Evolutionary conservation across 2,888 invertebrate genomes (phyloP), one percentile per base, ranked within the genome.

Genomic region (Mycogona germanica): DNA sequence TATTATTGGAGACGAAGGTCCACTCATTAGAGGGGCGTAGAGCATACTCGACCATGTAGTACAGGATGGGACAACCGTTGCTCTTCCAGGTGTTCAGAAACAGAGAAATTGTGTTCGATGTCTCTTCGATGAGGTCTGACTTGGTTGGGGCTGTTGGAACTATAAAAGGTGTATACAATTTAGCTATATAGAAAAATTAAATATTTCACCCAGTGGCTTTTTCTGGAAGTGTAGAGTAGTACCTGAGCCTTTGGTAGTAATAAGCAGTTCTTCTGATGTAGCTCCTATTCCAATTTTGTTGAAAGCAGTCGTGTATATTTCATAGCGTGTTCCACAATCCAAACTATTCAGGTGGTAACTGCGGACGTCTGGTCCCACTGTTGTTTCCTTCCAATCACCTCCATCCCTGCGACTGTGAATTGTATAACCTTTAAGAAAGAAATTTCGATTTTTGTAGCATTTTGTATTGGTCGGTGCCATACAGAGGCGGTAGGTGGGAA

Each of bases 331-430:
- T 60, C 95, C 95, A 68, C 95, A 95, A 72, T 86, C 81, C 57
- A 95, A 73, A 67, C 83, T 87, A 64, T 89, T 88, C 61, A 93
- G 76, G 19, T 87, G 86, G 69, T 71, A 66, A 21, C 54, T 57
- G 14, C 51, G 42, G 6, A 51, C 35, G 26, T 57, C 55, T 3
- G 57, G 45, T 17, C 53, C 53, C 17, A 57, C 28, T 45, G 51
- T 52, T 3, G 48, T 29, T 45, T 57, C 52, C 38, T 87, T 87
- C 91, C 91, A 92, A 66, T 89, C 88, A 19, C 91, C 91, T 66
- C 91, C 92, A 70, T 93, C 92, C 53, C 89, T 88, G 68, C 92
- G 92, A 74, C 87, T 89, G 67, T 88, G 86, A 58, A 95, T 78
- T 28, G 86, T 87, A 72, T 91, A 91, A 1, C 93, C 92, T 63